Percentiles rank a stretch among this genome's conserved stretches.
phyloP scores from a whole-genome alignment of 2,797 vertebrate species.

The Sebastes itinus region DNA sequence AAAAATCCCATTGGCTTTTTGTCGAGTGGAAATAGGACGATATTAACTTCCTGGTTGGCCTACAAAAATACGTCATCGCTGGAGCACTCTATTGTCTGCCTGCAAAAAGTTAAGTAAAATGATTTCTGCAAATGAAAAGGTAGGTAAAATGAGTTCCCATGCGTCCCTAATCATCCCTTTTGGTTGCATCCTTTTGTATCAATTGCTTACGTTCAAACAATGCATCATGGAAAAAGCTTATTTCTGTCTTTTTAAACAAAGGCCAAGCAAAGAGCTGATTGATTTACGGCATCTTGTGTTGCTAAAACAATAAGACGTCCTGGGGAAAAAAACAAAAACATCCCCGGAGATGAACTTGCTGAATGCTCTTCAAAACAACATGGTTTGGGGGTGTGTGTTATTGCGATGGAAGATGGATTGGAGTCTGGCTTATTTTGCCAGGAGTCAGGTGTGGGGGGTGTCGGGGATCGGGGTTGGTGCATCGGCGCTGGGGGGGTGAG shows the following conservation, averaged over 20 bases:
- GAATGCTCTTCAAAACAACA: conserved; percentile 52
- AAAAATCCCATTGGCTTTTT: too few relatives aligned
- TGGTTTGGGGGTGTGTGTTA: conserved; percentile 51
- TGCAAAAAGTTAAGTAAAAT: background rate
- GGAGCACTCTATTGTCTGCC: background rate
- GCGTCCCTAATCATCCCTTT: background rate
- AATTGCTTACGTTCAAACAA: background rate
- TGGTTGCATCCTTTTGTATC: conserved; percentile 3
- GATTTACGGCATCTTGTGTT: conserved; percentile 51
- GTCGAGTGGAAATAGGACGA: fast-evolving
- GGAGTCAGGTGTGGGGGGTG: conserved; percentile 60
- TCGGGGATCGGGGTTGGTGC: conserved; percentile 11
- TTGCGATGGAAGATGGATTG: conserved; percentile 86
- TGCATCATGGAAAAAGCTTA: conserved; percentile 28
- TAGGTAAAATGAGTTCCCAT: background rate
- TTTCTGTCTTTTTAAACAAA: conserved; percentile 44
- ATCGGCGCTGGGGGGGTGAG: conserved; percentile 18
- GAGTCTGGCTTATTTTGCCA: conserved; percentile 89
- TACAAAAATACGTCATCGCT: too few relatives aligned
- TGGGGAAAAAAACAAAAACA: conserved; percentile 21
- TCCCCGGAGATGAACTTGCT: conserved; percentile 61
- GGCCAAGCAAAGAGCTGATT: conserved; percentile 22
- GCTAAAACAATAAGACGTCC: conserved; percentile 59
- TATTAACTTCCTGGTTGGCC: too few relatives aligned
- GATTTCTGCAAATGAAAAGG: background rate